Evolutionary conservation across 2,113 vertebrate genomes (phyloP).

Genomic region (Ranitomeya imitator): DNA sequence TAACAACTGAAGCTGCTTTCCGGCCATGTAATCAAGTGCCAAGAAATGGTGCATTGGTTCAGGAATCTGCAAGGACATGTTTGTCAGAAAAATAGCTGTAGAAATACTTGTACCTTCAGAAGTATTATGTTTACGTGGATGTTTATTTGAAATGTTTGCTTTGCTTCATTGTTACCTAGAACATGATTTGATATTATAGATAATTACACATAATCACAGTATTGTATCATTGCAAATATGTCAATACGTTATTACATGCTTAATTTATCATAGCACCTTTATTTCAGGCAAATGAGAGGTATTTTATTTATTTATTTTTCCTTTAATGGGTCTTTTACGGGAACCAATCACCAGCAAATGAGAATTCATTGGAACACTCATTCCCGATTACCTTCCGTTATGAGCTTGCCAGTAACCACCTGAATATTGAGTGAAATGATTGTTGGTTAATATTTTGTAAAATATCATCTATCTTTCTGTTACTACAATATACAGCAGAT

Average conservation of each 20-base stretch:
- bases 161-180: neutral
- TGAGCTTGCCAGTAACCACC: no score
- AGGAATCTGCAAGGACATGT: conserved; percentile 24
- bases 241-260: neutral
- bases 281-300: neutral
- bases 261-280: neutral
- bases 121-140: no score
- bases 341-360: no score
- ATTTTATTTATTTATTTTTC: neutral
- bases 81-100: neutral
- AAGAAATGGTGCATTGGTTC: conserved; percentile 23
- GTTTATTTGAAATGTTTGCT: neutral
- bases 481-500: no score
- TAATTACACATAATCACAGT: conserved; percentile 8
- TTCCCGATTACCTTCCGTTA: no score
- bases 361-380: no score
- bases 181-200: neutral
- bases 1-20: conserved; percentile 31
- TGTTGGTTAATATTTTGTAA: no score
- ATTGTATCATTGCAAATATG: neutral
- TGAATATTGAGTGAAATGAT: no score
- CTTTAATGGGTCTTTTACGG: no score
- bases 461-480: no score
- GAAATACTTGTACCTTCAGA: neutral
- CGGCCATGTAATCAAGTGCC: conserved; percentile 35